Conservation (phyloP, 2,888 invertebrate genomes). For the Nasonia oneida region DNA sequence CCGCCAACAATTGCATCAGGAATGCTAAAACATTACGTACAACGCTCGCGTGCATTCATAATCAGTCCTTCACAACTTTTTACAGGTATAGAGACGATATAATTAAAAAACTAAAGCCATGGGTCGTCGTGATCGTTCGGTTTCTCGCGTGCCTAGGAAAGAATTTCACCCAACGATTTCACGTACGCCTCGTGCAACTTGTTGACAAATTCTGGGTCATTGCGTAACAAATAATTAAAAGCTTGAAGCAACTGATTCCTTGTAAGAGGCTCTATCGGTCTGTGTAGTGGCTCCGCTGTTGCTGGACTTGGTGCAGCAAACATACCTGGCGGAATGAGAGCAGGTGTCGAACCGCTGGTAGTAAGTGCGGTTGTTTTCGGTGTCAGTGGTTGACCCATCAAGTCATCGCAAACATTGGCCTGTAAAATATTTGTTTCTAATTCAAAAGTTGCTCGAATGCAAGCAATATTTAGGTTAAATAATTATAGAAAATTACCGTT, state of each 20-base stretch:
- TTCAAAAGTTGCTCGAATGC: not conserved
- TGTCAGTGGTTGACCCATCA: slow-evolving; percentile 35
- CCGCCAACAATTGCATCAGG: slow-evolving; percentile 45
- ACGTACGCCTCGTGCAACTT: slow-evolving; percentile 96
- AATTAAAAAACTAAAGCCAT: slow-evolving; percentile 49
- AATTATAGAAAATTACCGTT: slow-evolving; percentile 43
- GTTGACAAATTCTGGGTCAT: slow-evolving; percentile 92
- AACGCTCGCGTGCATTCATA: slow-evolving; percentile 26
- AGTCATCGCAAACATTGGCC: slow-evolving; percentile 56
- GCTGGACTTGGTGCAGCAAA: slow-evolving; percentile 81
- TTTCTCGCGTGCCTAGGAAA: slow-evolving; percentile 76
- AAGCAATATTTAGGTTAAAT: not conserved
- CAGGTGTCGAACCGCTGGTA: slow-evolving; percentile 80
- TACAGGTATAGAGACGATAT: slow-evolving; percentile 40
- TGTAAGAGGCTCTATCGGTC: slow-evolving; percentile 87
- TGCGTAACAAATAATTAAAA: slow-evolving; percentile 91
- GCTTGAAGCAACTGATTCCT: slow-evolving; percentile 94
- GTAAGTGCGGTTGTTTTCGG: slow-evolving; percentile 52
- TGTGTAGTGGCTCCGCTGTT: slow-evolving; percentile 69
- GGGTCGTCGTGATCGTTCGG: slow-evolving; percentile 27
- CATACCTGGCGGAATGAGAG: slow-evolving; percentile 93
- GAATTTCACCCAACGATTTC: slow-evolving; percentile 88
- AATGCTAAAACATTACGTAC: slow-evolving; percentile 51
- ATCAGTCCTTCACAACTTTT: slow-evolving; percentile 48
- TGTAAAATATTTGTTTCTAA: slow-evolving; percentile 29